These are phyloP conservation scores for Nematostella vectensis DNA, from an alignment of 92 coral and sea anemone genomes.

Conservation along the genomic window DNA sequence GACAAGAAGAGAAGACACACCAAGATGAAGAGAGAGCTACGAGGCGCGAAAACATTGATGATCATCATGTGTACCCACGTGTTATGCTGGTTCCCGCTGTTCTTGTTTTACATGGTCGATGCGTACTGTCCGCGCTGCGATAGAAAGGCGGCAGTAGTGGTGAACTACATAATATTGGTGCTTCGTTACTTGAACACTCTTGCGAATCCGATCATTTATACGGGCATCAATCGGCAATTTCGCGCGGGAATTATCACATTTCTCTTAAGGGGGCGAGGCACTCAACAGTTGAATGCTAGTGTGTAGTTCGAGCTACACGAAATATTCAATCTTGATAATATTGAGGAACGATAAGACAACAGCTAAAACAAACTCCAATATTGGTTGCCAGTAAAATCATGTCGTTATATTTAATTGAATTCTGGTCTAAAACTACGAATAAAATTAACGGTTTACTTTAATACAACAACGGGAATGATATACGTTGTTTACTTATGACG, in stretches of 20 bases:
- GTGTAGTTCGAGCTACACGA: no score
- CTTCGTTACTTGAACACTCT: conserved; percentile 67
- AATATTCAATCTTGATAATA: no score
- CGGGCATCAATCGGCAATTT: conserved; percentile 81
- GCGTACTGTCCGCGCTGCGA: conserved; percentile 34
- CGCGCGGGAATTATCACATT: conserved; percentile 60
- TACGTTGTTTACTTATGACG: no score
- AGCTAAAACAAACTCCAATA: no score
- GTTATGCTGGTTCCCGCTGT: conserved; percentile 81
- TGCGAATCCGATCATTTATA: conserved; percentile 79
- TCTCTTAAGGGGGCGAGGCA: conserved; percentile 24
- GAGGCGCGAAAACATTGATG: conserved; percentile 82
- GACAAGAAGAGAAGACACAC: conserved; percentile 11
- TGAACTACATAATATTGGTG: conserved; percentile 40
- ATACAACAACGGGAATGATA: no score
- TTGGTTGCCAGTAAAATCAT: no score
- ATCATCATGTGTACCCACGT: conserved; percentile 79
- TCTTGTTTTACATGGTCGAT: conserved; percentile 43
- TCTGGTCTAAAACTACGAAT: no score
- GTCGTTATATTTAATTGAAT: no score
- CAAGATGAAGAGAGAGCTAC: conserved; percentile 60
- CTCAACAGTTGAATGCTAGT: conserved; percentile 3
- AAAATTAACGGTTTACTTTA: no score
- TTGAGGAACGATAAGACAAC: no score
- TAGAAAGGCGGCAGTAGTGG: conserved; percentile 2